Evolutionary conservation across 64 coral and sea anemone species (phyloP).

Genomic region (Platygyra sinensis): DNA sequence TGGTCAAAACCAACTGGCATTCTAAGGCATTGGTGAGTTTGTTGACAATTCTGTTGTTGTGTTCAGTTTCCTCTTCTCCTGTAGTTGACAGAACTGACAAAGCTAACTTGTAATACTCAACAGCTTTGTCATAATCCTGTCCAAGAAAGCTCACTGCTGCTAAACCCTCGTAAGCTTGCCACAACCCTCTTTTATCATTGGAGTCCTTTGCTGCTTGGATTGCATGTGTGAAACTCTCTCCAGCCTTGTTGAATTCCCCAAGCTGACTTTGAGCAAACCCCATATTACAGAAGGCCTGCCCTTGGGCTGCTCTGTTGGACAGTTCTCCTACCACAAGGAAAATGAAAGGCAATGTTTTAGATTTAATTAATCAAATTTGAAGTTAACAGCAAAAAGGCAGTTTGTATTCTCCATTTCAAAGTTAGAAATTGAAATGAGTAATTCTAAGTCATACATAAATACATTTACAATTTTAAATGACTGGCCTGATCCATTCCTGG

Average conservation of each 20-base stretch:
- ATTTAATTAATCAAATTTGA: too few species aligned
- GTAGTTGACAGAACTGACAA: slow-evolving; percentile 66
- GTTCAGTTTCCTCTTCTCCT: slow-evolving; percentile 14
- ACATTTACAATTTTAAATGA: too few species aligned
- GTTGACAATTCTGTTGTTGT: slow-evolving; percentile 89
- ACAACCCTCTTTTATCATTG: slow-evolving; percentile 64
- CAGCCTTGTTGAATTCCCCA: slow-evolving; percentile 76
- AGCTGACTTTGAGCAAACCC: slow-evolving; percentile 95
- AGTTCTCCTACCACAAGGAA: slow-evolving; percentile 65
- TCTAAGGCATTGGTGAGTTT: slow-evolving; percentile 91
- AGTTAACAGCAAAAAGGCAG: too few species aligned
- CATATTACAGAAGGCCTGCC: slow-evolving; percentile 96
- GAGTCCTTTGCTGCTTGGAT: slow-evolving; percentile 86
- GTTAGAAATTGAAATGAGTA: too few species aligned
- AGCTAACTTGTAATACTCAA: slow-evolving; percentile 84
- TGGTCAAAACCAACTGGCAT: slow-evolving; percentile 53
- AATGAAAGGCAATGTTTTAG: not conserved
- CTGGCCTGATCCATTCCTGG: too few species aligned
- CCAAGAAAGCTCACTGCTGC: slow-evolving; percentile 86
- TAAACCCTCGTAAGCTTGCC: slow-evolving; percentile 94
- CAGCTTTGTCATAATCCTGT: slow-evolving; percentile 79
- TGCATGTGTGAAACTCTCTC: slow-evolving; percentile 80
- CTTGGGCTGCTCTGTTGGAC: slow-evolving; percentile 79
- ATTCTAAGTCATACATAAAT: too few species aligned
- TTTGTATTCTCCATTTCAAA: too few species aligned